Conservation (phyloP, 2,113 vertebrate species). For the Rousettus leschenaultii region DNA sequence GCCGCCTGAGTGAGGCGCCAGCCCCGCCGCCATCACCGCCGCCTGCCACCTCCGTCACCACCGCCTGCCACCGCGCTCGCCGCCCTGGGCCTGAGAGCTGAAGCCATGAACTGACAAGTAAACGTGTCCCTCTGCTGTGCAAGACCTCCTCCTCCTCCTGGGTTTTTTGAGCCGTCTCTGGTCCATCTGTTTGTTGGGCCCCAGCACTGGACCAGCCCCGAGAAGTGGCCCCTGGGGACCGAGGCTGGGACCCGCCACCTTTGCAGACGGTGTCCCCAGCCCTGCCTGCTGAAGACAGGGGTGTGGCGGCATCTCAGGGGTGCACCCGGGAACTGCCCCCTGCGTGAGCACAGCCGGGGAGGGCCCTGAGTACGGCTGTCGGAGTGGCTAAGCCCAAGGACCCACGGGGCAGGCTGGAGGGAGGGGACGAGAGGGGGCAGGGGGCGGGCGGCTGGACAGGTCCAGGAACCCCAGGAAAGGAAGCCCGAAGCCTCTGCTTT, state of each 20-base stretch:
- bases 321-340: accelerated
- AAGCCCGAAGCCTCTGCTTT: not conserved
- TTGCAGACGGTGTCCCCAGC: not conserved
- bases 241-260: not conserved
- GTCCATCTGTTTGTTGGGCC: not conserved
- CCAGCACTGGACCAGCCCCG: not conserved
- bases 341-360: not conserved
- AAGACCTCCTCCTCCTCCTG: not conserved
- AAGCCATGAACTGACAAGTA: constrained; percentile 70
- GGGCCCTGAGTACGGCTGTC: no score
- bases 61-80: not conserved
- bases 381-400: not conserved
- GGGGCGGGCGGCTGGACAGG: not conserved
- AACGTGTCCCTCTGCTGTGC: constrained; percentile 64
- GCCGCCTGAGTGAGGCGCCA: constrained; percentile 14
- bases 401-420: no score
- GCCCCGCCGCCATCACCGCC: not conserved
- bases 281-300: not conserved
- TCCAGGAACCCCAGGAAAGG: not conserved
- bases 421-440: accelerated
- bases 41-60: not conserved
- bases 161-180: not conserved
- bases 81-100: not conserved
- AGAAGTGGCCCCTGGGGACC: not conserved
- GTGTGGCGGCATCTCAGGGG: not conserved